Percentiles rank a stretch among this genome's conserved stretches.
These are phyloP conservation scores for Gopherus evgoodei DNA, from an alignment of 2,113 vertebrate genomes.

Conservation along the genomic window DNA sequence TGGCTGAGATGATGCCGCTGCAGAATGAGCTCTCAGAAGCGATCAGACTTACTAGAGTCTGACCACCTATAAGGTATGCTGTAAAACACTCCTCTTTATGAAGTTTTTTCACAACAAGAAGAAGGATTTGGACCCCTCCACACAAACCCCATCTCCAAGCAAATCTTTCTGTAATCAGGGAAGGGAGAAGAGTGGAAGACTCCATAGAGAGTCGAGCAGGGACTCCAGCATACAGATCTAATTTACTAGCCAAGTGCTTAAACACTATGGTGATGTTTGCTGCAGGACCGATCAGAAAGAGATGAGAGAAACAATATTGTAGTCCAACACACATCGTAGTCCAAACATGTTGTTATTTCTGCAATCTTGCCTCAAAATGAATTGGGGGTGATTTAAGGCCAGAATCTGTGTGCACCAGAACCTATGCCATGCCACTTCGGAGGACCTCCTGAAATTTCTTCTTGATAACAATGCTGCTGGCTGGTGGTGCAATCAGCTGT, in stretches of 20 bases:
- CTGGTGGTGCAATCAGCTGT: neutral
- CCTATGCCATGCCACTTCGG: neutral
- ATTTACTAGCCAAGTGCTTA: neutral
- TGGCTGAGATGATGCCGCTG: neutral
- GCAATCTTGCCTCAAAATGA: neutral
- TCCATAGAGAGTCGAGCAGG: neutral
- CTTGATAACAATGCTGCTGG: neutral
- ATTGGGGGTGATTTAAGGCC: neutral
- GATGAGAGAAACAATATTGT: neutral
- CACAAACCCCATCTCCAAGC: neutral
- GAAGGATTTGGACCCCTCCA: neutral
- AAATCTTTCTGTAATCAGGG: neutral
- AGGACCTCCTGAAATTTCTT: neutral
- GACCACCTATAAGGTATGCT: neutral
- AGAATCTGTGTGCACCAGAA: neutral
- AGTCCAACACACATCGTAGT: accelerated
- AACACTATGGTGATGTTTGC: neutral
- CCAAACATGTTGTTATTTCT: neutral
- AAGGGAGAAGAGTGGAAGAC: neutral
- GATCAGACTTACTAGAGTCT: neutral
- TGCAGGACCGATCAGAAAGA: neutral
- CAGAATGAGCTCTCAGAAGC: neutral
- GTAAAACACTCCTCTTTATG: accelerated
- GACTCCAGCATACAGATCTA: neutral
- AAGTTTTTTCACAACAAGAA: neutral